phyloP scores from a whole-genome alignment of 2,888 invertebrate genomes.

The Nemotelus nigrinus region DNA sequence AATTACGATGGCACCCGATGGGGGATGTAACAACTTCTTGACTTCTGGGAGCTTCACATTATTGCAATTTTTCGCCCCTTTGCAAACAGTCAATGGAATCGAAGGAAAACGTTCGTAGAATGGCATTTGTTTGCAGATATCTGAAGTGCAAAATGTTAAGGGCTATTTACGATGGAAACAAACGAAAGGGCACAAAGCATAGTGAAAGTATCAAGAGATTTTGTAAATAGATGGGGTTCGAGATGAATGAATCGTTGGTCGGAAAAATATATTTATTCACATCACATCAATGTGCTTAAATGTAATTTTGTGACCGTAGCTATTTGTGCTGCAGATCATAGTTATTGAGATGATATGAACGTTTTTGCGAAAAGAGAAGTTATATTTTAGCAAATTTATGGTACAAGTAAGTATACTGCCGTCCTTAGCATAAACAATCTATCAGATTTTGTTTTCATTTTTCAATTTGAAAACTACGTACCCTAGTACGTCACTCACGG shows the following conservation, averaged over 20 bases:
- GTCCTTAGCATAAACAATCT: too few species aligned
- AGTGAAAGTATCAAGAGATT: conserved; percentile 28
- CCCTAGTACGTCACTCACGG: neutral
- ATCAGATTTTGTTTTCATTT: too few species aligned
- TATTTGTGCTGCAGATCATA: too few species aligned
- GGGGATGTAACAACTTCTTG: neutral
- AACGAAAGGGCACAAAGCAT: conserved; percentile 12
- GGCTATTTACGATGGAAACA: conserved; percentile 4
- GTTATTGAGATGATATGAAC: too few species aligned
- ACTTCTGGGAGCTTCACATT: conserved; percentile 19
- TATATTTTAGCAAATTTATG: too few species aligned
- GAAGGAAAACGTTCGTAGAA: neutral
- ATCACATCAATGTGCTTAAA: conserved; percentile 41
- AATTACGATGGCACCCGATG: neutral
- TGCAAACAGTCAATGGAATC: neutral
- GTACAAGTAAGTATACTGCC: too few species aligned
- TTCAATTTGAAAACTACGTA: too few species aligned
- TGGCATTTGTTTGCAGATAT: neutral
- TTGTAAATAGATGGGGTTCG: conserved; percentile 12
- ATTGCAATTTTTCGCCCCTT: conserved; percentile 33
- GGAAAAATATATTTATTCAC: conserved; percentile 36
- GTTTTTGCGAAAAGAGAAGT: too few species aligned
- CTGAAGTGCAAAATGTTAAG: conserved; percentile 8
- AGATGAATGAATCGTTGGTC: conserved; percentile 4
- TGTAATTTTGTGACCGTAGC: conserved; percentile 10